These are phyloP conservation scores for Pterostichus niger DNA, from an alignment of 2,888 invertebrate genomes.

Conservation along the genomic window DNA sequence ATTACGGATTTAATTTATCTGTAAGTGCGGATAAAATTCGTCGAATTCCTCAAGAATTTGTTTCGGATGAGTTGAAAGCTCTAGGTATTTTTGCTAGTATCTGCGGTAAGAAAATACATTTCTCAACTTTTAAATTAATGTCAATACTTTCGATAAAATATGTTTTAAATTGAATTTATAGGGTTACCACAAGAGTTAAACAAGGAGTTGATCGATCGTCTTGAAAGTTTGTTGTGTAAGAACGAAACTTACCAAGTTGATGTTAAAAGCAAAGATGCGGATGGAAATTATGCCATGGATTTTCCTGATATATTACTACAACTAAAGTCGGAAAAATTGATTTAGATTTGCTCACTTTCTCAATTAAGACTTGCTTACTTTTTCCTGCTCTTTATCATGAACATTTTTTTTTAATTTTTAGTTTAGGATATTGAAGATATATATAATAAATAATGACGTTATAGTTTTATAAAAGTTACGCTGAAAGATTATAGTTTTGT, in stretches of 20 bases:
- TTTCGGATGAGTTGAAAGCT: constrained; percentile 68
- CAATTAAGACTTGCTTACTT: too few species aligned
- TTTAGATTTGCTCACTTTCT: constrained; percentile 1
- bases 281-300: neutral
- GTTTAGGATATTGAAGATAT: too few species aligned
- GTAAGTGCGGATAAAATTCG: constrained; percentile 70
- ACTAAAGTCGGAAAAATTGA: neutral
- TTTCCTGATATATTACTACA: constrained; percentile 18
- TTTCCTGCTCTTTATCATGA: too few species aligned
- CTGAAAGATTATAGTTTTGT: neutral
- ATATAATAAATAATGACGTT: too few species aligned
- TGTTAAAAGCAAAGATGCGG: neutral
- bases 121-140: neutral
- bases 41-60: constrained; percentile 70
- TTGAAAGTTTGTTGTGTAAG: constrained; percentile 21
- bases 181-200: constrained; percentile 17
- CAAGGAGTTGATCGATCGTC: neutral
- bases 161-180: constrained; percentile 26
- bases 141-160: neutral
- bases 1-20: constrained; percentile 72
- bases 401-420: too few species aligned
- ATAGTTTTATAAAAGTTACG: constrained; percentile 17
- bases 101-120: constrained; percentile 69
- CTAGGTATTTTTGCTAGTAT: constrained; percentile 70
- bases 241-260: constrained; percentile 44